Percentiles rank a stretch among this genome's conserved stretches.
Evolutionary conservation across 2,113 vertebrate species (phyloP).

Genomic region (Lucifuga dentata): DNA sequence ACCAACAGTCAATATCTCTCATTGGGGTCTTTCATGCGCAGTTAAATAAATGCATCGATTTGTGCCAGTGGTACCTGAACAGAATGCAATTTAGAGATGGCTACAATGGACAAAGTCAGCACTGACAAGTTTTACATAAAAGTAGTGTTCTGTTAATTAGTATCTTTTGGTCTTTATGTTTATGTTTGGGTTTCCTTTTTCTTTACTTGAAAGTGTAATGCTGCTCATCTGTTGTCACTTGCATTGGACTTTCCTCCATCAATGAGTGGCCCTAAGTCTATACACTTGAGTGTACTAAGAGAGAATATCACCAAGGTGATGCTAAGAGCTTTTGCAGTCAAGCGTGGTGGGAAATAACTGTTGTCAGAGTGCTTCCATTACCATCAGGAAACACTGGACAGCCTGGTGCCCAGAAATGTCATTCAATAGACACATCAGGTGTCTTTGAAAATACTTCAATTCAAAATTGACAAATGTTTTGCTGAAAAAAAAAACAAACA

Average conservation of each 20-base stretch:
- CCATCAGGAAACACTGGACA: conserved; percentile 44
- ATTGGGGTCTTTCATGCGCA: conserved; percentile 85
- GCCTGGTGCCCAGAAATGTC: conserved; percentile 58
- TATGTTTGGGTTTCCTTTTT: conserved; percentile 44
- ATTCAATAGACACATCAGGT: conserved; percentile 67
- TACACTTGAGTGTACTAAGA: conserved; percentile 62
- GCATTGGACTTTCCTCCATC: conserved; percentile 48
- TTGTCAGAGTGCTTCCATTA: conserved; percentile 71
- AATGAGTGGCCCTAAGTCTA: conserved; percentile 54
- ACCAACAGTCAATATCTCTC: conserved; percentile 76
- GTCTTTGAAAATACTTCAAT: conserved; percentile 65
- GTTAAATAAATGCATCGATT: conserved; percentile 90
- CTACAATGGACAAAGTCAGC: conserved; percentile 82
- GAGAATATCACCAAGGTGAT: conserved; percentile 74
- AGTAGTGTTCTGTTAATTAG: conserved; percentile 73
- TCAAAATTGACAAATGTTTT: conserved; percentile 58
- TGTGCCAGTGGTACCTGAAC: conserved; percentile 60
- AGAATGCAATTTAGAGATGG: conserved; percentile 72
- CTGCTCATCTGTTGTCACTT: conserved; percentile 61
- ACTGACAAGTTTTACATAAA: conserved; percentile 85
- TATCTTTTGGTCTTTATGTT: conserved; percentile 70
- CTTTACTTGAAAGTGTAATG: conserved; percentile 62
- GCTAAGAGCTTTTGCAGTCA: conserved; percentile 69
- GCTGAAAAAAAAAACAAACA: conserved; percentile 15
- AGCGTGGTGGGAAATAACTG: conserved; percentile 70